phyloP scores from a whole-genome alignment of 2,113 vertebrate genomes.

The Pristiophorus japonicus region DNA sequence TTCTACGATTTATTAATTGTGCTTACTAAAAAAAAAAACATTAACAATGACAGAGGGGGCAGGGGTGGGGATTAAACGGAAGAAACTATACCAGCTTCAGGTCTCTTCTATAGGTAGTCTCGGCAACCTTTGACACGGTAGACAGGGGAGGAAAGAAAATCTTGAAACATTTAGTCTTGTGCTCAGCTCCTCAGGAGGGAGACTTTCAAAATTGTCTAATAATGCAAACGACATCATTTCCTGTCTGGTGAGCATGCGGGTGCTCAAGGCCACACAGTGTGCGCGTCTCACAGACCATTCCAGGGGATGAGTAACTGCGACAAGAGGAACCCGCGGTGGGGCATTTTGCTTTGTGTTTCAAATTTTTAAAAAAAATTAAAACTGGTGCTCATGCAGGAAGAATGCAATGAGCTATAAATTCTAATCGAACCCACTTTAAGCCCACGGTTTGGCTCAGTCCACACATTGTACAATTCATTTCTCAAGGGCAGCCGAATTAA shows the following conservation, averaged over 20 bases:
- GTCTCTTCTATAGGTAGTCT: background rate
- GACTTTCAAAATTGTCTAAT: conserved; percentile 10
- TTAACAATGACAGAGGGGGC: background rate
- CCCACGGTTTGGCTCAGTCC: conserved; percentile 7
- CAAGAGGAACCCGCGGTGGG: background rate
- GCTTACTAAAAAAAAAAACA: background rate
- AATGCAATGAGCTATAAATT: conserved; percentile 20
- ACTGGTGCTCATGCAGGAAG: background rate
- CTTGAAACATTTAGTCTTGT: background rate
- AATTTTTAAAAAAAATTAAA: background rate
- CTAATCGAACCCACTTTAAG: background rate
- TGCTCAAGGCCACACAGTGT: background rate
- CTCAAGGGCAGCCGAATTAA: background rate
- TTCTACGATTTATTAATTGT: background rate
- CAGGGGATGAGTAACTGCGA: background rate
- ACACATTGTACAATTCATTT: background rate
- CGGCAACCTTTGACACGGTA: background rate
- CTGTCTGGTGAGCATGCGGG: background rate
- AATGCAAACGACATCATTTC: conserved; percentile 24
- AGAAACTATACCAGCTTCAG: background rate
- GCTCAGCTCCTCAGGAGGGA: background rate
- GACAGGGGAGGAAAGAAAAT: background rate
- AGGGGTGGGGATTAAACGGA: background rate
- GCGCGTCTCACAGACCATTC: background rate
- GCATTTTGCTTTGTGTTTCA: background rate